Evolutionary conservation across 35 echinoderm and acorn worm species (phyloP).

Genomic region (Lytechinus variegatus): DNA sequence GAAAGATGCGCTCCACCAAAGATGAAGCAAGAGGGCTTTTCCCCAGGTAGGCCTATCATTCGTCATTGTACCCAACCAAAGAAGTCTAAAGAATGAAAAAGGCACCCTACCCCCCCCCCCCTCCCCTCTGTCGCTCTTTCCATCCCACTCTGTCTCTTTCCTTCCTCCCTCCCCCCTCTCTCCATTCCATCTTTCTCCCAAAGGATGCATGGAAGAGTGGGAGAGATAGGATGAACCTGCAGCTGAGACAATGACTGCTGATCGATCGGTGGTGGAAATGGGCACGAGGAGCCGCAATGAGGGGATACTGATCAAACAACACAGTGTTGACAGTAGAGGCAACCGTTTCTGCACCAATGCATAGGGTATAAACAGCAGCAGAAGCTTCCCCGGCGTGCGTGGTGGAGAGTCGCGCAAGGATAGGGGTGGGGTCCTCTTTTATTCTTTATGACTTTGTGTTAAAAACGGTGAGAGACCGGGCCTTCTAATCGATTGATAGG

Average conservation of each 20-base stretch:
- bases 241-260: slow-evolving; percentile 16
- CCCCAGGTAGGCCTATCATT: too few species aligned
- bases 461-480: neutral
- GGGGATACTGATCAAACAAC: slow-evolving; percentile 17
- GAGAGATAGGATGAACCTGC: neutral
- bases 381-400: neutral
- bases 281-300: neutral
- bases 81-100: too few species aligned
- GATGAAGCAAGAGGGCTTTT: too few species aligned
- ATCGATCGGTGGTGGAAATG: slow-evolving; percentile 7
- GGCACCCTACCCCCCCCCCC: too few species aligned
- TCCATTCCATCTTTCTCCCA: neutral
- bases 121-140: too few species aligned
- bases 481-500: neutral
- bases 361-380: neutral
- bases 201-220: neutral
- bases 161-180: too few species aligned
- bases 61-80: too few species aligned
- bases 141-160: too few species aligned
- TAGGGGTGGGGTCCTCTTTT: neutral
- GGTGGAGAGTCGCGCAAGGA: neutral
- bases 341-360: neutral
- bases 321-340: slow-evolving; percentile 1
- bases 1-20: too few species aligned
- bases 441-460: neutral